phyloP scores from a whole-genome alignment of 2,113 vertebrate genomes.

The Xenopus tropicalis region DNA sequence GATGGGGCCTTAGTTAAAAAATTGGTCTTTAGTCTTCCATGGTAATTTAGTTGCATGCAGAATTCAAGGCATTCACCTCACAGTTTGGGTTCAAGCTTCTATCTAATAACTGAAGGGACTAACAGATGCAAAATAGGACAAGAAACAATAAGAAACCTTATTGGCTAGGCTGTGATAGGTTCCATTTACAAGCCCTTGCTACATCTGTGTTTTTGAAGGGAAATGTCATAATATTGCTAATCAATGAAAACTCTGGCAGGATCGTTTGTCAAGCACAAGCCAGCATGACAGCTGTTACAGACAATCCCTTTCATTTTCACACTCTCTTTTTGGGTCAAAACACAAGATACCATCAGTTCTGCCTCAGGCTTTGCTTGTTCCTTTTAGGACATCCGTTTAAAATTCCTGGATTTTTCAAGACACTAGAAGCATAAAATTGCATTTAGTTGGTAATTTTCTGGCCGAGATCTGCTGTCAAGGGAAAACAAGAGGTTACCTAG shows the following conservation, averaged over 20 bases:
- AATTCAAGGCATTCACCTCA: constrained; percentile 20
- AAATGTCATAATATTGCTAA: constrained; percentile 79
- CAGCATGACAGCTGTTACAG: constrained; percentile 67
- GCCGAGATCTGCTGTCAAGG: too few species aligned
- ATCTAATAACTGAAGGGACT: constrained; percentile 30
- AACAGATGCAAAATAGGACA: constrained; percentile 54
- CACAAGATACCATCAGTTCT: constrained; percentile 31
- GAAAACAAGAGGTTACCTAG: constrained; percentile 37
- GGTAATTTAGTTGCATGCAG: constrained; percentile 7
- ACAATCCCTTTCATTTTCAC: constrained; percentile 45
- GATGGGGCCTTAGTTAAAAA: too few species aligned
- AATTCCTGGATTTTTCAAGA: constrained; percentile 8
- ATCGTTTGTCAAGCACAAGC: constrained; percentile 72
- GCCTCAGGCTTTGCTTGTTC: neutral
- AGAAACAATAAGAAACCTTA: constrained; percentile 50
- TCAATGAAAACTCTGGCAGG: constrained; percentile 74
- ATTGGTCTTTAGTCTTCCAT: neutral
- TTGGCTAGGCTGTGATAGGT: constrained; percentile 51
- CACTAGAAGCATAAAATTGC: neutral
- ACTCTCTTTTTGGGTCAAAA: constrained; percentile 45
- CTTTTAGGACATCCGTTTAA: constrained; percentile 18
- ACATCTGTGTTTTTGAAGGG: constrained; percentile 76
- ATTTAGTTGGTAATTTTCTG: neutral
- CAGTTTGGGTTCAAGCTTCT: neutral
- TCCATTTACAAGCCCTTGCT: constrained; percentile 57